Evolutionary conservation across 1,140 invertebrate genomes (phyloP).

Genomic region (Coboldia fuscipes): DNA sequence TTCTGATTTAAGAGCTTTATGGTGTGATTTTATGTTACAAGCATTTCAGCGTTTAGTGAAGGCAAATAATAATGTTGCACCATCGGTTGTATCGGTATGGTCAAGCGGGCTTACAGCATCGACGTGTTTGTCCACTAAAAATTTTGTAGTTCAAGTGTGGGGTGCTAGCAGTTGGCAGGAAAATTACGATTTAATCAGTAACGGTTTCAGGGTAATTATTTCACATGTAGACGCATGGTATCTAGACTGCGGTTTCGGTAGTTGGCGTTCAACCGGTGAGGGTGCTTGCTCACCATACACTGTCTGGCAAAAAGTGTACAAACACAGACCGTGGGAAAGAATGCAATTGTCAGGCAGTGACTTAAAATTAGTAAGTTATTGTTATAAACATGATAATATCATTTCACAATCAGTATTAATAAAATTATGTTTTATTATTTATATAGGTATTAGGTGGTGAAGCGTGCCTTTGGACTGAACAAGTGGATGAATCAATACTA

Average conservation of each 20-base stretch:
- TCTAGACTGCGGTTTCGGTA: conserved; percentile 62
- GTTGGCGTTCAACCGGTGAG: conserved; percentile 41
- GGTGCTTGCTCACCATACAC: conserved; percentile 59
- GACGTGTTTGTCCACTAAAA: conserved; percentile 37
- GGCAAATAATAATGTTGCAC: conserved; percentile 37
- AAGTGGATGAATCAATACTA: conserved; percentile 31
- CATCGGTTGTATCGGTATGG: conserved; percentile 48
- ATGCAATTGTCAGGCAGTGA: too few species aligned
- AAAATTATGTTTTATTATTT: background rate
- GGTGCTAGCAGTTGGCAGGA: conserved; percentile 53
- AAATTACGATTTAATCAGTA: conserved; percentile 44
- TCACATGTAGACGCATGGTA: conserved; percentile 74
- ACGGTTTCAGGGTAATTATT: conserved; percentile 53
- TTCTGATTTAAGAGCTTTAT: conserved; percentile 48
- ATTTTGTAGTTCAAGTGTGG: conserved; percentile 47
- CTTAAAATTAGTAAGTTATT: too few species aligned
- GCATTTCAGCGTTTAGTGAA: conserved; percentile 32
- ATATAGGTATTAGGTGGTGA: conserved; percentile 35
- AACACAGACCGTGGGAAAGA: conserved; percentile 47
- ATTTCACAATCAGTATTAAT: background rate
- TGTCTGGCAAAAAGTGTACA: conserved; percentile 65
- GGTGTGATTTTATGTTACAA: conserved; percentile 51
- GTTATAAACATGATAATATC: too few species aligned
- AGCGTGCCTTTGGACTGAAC: conserved; percentile 46
- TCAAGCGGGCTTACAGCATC: conserved; percentile 55